Evolutionary conservation across 1,140 invertebrate species (phyloP).

Genomic region (Leguminivora glycinivorella): DNA sequence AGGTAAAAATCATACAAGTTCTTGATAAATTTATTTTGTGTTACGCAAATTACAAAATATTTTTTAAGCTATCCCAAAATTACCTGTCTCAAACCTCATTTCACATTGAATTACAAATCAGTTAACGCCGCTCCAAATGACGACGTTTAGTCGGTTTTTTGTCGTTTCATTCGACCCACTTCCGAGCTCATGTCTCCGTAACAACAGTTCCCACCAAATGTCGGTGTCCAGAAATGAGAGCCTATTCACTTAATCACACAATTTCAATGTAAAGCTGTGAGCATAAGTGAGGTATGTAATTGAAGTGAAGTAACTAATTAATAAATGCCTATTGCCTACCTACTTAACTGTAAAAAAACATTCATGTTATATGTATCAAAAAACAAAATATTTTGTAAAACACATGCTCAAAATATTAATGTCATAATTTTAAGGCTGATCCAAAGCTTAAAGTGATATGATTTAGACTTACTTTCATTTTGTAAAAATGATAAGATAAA

Average conservation of each 20-base stretch:
- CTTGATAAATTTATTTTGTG: not conserved
- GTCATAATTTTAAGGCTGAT: no score
- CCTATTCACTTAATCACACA: not conserved
- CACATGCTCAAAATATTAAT: no score
- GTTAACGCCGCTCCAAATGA: slow-evolving; percentile 25
- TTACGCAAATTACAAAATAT: not conserved
- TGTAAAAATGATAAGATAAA: no score
- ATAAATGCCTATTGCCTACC: no score
- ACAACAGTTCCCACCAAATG: slow-evolving; percentile 12
- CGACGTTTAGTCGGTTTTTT: slow-evolving; percentile 20
- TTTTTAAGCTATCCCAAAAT: not conserved
- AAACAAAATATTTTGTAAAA: no score
- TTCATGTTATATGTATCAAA: no score
- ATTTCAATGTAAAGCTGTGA: not conserved
- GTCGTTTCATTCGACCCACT: slow-evolving; percentile 14
- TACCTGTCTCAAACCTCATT: slow-evolving; percentile 14
- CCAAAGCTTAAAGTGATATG: no score
- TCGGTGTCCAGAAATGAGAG: slow-evolving; percentile 1
- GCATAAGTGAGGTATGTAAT: no score
- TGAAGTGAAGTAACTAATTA: no score
- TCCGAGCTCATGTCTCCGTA: slow-evolving; percentile 6
- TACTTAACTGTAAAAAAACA: no score
- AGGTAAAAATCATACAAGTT: no score
- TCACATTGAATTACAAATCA: slow-evolving; percentile 10
- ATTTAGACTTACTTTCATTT: no score